phyloP scores from a whole-genome alignment of 2,888 invertebrate species.

The Protophormia terraenovae region DNA sequence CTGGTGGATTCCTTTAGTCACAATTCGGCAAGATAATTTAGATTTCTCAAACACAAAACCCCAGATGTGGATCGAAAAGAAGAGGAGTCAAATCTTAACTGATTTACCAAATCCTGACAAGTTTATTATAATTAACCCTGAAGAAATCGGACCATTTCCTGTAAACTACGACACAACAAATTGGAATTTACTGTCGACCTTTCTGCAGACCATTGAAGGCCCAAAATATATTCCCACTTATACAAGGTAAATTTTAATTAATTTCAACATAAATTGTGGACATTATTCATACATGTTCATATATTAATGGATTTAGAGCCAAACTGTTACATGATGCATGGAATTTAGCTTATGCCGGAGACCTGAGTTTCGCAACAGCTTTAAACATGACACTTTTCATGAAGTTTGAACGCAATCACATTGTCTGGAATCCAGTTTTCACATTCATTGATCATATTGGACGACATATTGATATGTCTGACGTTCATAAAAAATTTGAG shows the following conservation, averaged over 20 bases:
- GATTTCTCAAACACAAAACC: constrained; percentile 84
- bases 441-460: constrained; percentile 92
- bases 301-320: constrained; percentile 69
- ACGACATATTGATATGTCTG: constrained; percentile 86
- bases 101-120: constrained; percentile 83
- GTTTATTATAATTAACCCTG: constrained; percentile 91
- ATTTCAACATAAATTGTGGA: not conserved
- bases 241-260: constrained; percentile 81
- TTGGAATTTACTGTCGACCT: constrained; percentile 88
- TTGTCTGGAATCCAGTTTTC: constrained; percentile 92
- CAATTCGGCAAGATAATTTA: constrained; percentile 84
- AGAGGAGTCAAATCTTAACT: constrained; percentile 82
- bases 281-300: no score
- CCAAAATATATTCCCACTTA: constrained; percentile 85
- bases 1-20: constrained; percentile 89
- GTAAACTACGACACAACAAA: constrained; percentile 91
- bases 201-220: constrained; percentile 83
- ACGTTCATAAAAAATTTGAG: constrained; percentile 87
- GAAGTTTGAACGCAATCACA: constrained; percentile 87
- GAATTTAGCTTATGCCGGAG: constrained; percentile 83
- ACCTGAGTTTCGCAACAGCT: constrained; percentile 88
- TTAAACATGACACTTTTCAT: constrained; percentile 90
- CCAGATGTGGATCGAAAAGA: constrained; percentile 85
- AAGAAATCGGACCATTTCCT: constrained; percentile 92
- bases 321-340: constrained; percentile 76